These are phyloP conservation scores for Turritopsis rubra DNA, from an alignment of 30 jellyfish, hydroid and myxozoan genomes.

Conservation along the genomic window DNA sequence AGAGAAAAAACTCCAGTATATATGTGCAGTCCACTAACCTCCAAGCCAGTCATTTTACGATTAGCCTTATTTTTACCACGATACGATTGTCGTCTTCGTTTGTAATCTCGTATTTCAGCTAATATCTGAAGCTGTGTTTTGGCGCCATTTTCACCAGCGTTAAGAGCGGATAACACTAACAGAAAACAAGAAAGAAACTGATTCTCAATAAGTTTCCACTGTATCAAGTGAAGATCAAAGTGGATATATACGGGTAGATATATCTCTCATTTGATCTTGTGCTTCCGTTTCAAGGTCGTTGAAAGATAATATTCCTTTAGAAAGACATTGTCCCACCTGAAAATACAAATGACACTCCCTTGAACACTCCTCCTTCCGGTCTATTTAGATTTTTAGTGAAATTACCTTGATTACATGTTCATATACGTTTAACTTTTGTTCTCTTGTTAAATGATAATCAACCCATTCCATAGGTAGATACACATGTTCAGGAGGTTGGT, in stretches of 20 bases:
- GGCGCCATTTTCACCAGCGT: conserved; percentile 35
- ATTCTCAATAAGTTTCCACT: too few relatives aligned
- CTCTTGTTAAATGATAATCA: conserved; percentile 31
- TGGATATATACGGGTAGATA: background rate
- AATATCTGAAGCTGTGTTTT: conserved; percentile 69
- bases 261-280: conserved; percentile 69
- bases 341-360: background rate
- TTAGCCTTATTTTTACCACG: conserved; percentile 68
- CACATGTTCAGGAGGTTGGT: background rate
- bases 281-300: conserved; percentile 69
- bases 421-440: conserved; percentile 58
- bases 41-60: conserved; percentile 30
- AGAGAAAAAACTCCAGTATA: too few relatives aligned
- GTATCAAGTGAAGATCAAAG: background rate
- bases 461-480: conserved; percentile 34
- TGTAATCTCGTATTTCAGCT: conserved; percentile 90
- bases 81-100: conserved; percentile 90
- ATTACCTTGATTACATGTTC: conserved; percentile 65
- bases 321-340: conserved; percentile 40
- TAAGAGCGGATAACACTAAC: conserved; percentile 23
- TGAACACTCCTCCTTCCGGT: background rate
- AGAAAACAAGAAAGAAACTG: background rate
- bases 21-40: too few relatives aligned
- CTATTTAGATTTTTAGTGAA: background rate
- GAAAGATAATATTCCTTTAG: conserved; percentile 29